Evolutionary conservation across 2,797 vertebrate species (phyloP).

Genomic region (Odontamblyopus lacepedii): DNA sequence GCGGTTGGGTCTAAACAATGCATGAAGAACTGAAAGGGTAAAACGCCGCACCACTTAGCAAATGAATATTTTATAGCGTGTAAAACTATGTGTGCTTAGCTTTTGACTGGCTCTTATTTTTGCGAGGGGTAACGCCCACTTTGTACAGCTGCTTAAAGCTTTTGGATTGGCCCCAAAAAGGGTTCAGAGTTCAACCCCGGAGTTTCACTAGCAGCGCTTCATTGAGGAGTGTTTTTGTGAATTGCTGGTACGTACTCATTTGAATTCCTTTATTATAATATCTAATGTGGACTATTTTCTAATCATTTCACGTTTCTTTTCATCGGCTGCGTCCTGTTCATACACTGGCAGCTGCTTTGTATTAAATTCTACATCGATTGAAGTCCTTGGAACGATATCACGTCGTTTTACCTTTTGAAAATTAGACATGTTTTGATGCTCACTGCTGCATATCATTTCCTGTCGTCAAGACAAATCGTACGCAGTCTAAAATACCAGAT

Average conservation of each 20-base stretch:
- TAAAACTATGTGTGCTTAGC: constrained; percentile 67
- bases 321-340: not conserved
- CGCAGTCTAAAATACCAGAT: not conserved
- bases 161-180: constrained; percentile 20
- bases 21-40: constrained; percentile 86
- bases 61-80: constrained; percentile 93
- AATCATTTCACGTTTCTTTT: not conserved
- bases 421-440: no score
- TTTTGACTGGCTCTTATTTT: constrained; percentile 44
- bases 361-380: not conserved
- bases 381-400: no score
- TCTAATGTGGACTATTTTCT: no score
- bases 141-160: constrained; percentile 11
- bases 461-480: not conserved
- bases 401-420: no score
- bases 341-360: not conserved
- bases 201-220: not conserved
- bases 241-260: not conserved
- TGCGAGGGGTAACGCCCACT: constrained; percentile 16
- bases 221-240: not conserved
- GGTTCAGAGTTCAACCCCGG: constrained; percentile 33
- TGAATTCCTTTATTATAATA: not conserved
- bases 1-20: constrained; percentile 86
- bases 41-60: constrained; percentile 93
- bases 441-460: not conserved